These are phyloP conservation scores for Taxidea taxus DNA, from an alignment of 2,113 vertebrate genomes.

Conservation along the genomic window DNA sequence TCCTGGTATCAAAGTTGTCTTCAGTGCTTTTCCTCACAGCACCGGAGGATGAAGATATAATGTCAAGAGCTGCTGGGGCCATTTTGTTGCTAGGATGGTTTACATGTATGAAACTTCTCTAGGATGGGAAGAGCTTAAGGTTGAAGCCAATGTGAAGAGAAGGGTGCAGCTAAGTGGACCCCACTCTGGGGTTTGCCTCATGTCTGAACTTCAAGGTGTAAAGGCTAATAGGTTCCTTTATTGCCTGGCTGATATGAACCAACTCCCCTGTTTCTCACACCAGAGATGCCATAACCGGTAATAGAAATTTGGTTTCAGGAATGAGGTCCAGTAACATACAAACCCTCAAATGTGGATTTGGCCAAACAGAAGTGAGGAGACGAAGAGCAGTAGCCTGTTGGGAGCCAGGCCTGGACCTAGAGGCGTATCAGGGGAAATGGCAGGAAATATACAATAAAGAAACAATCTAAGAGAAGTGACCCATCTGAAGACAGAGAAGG, in stretches of 20 bases:
- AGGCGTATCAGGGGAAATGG: background rate
- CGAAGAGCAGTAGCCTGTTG: background rate
- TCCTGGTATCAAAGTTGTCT: background rate
- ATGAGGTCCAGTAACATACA: background rate
- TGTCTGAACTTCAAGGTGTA: background rate
- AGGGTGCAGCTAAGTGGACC: background rate
- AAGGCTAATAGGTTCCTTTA: background rate
- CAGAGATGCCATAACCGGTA: background rate
- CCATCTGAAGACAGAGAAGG: background rate
- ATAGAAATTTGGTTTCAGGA: background rate
- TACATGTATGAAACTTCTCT: no score
- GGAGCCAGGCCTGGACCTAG: background rate
- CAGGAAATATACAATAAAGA: background rate
- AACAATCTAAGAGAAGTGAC: background rate
- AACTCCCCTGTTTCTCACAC: background rate
- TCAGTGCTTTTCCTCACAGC: background rate
- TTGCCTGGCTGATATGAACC: background rate
- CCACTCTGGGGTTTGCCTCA: background rate
- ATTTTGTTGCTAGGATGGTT: background rate
- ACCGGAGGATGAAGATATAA: background rate
- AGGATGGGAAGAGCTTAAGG: background rate
- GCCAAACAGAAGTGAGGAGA: background rate
- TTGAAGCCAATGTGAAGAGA: background rate
- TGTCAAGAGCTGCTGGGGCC: background rate
- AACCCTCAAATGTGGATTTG: background rate